Evolutionary conservation across 2,113 vertebrate species (phyloP).

Genomic region (Enhydra lutris): DNA sequence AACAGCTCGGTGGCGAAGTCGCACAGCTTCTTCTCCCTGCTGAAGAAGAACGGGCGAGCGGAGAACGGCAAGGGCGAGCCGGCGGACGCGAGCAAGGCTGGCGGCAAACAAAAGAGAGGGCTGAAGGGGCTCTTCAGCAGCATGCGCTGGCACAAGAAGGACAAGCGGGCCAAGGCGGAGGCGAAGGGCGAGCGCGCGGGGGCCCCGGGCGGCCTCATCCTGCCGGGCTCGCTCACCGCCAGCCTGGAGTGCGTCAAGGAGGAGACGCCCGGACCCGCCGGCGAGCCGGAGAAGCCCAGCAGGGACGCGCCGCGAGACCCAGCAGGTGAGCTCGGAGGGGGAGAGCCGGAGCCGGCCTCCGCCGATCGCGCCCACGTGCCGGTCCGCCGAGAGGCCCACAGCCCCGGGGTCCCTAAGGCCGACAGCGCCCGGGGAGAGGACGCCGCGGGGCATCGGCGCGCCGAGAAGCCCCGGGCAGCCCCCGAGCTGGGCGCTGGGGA

Average conservation of each 20-base stretch:
- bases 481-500: constrained; percentile 65
- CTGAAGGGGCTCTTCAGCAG: constrained; percentile 87
- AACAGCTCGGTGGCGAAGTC: constrained; percentile 90
- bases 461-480: constrained; percentile 67
- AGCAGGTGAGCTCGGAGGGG: constrained; percentile 69
- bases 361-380: constrained; percentile 61
- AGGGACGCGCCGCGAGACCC: constrained; percentile 70
- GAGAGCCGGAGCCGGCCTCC: constrained; percentile 54
- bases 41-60: constrained; percentile 85
- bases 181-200: constrained; percentile 77
- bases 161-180: constrained; percentile 85
- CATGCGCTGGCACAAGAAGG: constrained; percentile 87
- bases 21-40: constrained; percentile 90
- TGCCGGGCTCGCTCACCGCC: constrained; percentile 88
- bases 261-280: constrained; percentile 75
- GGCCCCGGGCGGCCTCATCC: constrained; percentile 71
- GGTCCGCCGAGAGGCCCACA: constrained; percentile 39
- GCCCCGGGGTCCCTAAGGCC: constrained; percentile 35
- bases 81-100: constrained; percentile 84
- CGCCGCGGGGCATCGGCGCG: constrained; percentile 50
- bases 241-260: constrained; percentile 86
- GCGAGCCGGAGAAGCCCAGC: constrained; percentile 75
- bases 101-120: constrained; percentile 88
- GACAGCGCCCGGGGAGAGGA: constrained; percentile 42
- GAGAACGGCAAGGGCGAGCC: constrained; percentile 83